Percentiles rank a stretch among this genome's conserved stretches.
These are phyloP conservation scores for Pseudopleuronectes americanus DNA, from an alignment of 2,797 vertebrate species.

Conservation along the genomic window DNA sequence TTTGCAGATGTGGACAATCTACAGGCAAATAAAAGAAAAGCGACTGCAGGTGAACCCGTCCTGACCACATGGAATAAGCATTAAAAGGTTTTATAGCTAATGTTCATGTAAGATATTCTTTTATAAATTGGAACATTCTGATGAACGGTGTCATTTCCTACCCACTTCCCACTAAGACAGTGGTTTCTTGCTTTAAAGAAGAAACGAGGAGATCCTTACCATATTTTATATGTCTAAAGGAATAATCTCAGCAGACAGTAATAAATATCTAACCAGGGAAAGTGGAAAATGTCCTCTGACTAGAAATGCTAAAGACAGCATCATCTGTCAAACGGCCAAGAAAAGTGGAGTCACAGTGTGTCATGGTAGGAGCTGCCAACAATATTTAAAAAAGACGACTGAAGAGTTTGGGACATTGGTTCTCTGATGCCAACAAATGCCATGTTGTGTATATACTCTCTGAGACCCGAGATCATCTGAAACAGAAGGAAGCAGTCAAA, in stretches of 20 bases:
- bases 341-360: conserved; percentile 33
- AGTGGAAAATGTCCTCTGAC: conserved; percentile 18
- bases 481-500: no score
- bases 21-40: no score
- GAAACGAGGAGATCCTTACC: not conserved
- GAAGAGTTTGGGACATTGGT: not conserved
- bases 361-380: conserved; percentile 19
- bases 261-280: conserved; percentile 32
- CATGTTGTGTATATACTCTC: no score
- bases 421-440: no score
- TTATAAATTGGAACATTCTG: no score
- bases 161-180: not conserved
- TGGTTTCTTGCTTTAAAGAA: not conserved
- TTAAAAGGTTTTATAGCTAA: no score
- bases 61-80: no score
- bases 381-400: conserved; percentile 2
- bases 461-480: no score
- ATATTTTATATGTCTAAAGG: conserved; percentile 18
- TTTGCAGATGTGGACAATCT: not conserved
- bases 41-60: no score
- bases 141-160: not conserved
- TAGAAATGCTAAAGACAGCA: conserved; percentile 33
- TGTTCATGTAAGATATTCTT: no score
- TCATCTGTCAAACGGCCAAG: conserved; percentile 45
- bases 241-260: conserved; percentile 4